Evolutionary conservation across 2,888 invertebrate genomes (phyloP).

Genomic region (Sisyra terminalis): DNA sequence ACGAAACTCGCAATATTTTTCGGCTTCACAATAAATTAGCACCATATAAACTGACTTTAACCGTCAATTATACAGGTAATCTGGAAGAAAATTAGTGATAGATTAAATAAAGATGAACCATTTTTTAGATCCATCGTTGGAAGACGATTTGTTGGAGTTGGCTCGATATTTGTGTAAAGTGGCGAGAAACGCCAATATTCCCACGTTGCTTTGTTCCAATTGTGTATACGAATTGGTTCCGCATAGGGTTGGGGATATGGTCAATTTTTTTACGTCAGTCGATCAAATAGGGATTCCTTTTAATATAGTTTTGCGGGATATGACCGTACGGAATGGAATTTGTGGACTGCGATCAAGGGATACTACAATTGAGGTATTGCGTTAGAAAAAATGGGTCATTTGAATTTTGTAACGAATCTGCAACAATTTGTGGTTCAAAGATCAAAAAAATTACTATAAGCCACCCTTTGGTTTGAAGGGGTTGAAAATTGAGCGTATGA

Average conservation of each 20-base stretch:
- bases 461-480: too few species aligned
- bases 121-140: slow-evolving; percentile 16
- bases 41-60: slow-evolving; percentile 60
- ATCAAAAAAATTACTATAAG: too few species aligned
- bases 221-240: slow-evolving; percentile 11
- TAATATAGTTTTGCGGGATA: slow-evolving; percentile 47
- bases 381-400: not conserved
- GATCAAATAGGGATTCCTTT: slow-evolving; percentile 56
- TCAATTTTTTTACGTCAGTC: slow-evolving; percentile 23
- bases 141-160: slow-evolving; percentile 33
- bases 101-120: slow-evolving; percentile 6
- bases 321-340: slow-evolving; percentile 53
- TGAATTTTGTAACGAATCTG: too few species aligned
- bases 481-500: too few species aligned
- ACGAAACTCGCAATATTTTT: slow-evolving; percentile 30
- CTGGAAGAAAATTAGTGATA: not conserved
- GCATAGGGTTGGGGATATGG: slow-evolving; percentile 19
- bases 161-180: slow-evolving; percentile 36
- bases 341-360: slow-evolving; percentile 44
- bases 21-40: slow-evolving; percentile 53
- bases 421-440: too few species aligned
- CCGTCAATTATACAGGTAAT: slow-evolving; percentile 29
- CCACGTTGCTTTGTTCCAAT: slow-evolving; percentile 23
- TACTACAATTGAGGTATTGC: slow-evolving; percentile 44
- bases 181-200: slow-evolving; percentile 28